These are phyloP conservation scores for Axis porcinus DNA, from an alignment of 2,113 vertebrate genomes.

Conservation along the genomic window DNA sequence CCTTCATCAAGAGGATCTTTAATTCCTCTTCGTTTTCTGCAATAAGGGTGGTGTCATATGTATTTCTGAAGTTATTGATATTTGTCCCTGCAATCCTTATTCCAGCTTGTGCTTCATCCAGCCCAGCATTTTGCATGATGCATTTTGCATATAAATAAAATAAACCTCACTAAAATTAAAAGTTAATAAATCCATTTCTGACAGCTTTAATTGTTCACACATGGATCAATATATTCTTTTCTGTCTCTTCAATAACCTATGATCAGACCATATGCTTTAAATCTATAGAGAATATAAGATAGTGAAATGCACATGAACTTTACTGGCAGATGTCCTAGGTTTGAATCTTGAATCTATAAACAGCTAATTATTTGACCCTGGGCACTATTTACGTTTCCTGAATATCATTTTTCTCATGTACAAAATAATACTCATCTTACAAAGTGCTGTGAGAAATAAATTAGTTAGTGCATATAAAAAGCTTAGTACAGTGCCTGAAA, in stretches of 20 bases:
- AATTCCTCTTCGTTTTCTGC: not conserved
- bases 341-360: not conserved
- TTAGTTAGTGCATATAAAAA: slow-evolving; percentile 2
- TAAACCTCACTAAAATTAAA: not conserved
- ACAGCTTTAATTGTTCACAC: not conserved
- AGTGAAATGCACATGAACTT: not conserved
- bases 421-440: not conserved
- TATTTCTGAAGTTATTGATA: not conserved
- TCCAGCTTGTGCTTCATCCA: not conserved
- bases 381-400: not conserved
- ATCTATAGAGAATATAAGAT: not conserved
- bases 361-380: not conserved
- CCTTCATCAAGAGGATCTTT: not conserved
- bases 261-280: not conserved
- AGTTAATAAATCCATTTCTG: not conserved
- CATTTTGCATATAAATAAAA: not conserved
- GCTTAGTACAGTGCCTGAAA: not conserved
- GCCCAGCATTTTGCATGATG: not conserved
- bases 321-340: not conserved
- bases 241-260: not conserved
- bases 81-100: not conserved
- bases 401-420: not conserved
- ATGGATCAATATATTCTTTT: not conserved
- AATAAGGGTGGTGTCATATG: not conserved
- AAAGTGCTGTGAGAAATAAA: not conserved